Evolutionary conservation across 2,797 vertebrate genomes (phyloP), one percentile per base, ranked within the genome.

Genomic region (Tapera naevia): DNA sequence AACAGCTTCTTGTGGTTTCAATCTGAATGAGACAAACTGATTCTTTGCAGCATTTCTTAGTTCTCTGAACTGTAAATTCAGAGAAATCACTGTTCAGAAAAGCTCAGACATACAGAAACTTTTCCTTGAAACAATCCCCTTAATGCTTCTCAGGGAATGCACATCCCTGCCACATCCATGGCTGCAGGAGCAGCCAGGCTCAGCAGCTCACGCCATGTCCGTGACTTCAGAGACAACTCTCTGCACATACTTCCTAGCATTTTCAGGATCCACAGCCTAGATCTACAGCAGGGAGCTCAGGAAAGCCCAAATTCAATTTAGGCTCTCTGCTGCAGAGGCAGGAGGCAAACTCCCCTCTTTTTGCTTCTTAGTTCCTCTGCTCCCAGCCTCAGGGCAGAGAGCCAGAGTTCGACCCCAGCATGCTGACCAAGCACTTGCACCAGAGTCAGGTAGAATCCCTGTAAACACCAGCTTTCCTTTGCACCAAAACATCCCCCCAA

Each of bases 1-100:
- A 93, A 80, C 82, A 92, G 62, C 76, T 89, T 79, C 79, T 92
- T 45, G 5, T 2, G 24, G 14, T 28, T 61, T 70, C 80, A 67
- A 48, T 51, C 90, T 60, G 56, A 86, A 39, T 14, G 41, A 48
- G n/a, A 73, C 64, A 70, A 87, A 79, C n/a, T 6, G n/a, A 75
- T 16, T 35, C 19, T 64, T 71, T 50, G 37, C 80, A 84, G 54
- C 13, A 37, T 57, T 57, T 86, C 51, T 57, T 35, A 64, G 7
- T 43, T 53, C n/a, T 84, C 82, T 75, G 23, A 84, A 58, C 54
- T 33, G 41, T 64, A 60, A 39, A 65, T 58, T 78, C 37, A 78
- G 57, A 74, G 30, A 60, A 53, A 64, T 11, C 13, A 37, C 11
- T 6, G 11, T 61, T 71, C 39, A 53, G 72, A 57, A 80, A 57